Evolutionary conservation across 2,797 vertebrate species (phyloP).

Genomic region (Cuculus canorus): DNA sequence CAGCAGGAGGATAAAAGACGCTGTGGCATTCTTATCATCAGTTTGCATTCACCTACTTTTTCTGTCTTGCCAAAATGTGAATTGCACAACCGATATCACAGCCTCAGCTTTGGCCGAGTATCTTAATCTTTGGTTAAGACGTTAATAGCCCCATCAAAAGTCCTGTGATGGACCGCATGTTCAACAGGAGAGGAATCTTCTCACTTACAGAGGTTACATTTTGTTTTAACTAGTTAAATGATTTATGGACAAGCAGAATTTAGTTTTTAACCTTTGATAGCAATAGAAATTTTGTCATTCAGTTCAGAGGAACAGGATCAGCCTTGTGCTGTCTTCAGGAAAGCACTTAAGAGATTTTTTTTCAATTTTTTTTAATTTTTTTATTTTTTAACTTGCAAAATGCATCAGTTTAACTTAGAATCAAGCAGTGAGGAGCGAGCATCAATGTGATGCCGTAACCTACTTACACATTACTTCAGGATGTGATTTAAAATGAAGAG

Average conservation of each 20-base stretch:
- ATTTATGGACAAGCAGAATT: not conserved
- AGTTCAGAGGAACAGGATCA: not conserved
- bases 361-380: not conserved
- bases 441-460: not conserved
- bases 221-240: not conserved
- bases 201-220: not conserved
- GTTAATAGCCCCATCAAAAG: not conserved
- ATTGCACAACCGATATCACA: not conserved
- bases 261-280: not conserved
- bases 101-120: not conserved
- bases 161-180: not conserved
- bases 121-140: not conserved
- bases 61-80: not conserved
- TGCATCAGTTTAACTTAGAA: slow-evolving; percentile 6
- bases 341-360: not conserved
- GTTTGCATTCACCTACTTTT: not conserved
- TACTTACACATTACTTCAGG: slow-evolving; percentile 1
- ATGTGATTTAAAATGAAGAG: not conserved
- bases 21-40: not conserved
- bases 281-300: not conserved
- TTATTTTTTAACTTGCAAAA: slow-evolving; percentile 32
- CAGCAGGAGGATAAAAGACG: not conserved
- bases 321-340: not conserved
- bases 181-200: not conserved
- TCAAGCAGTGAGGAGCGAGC: not conserved